A percentile compares a stretch with the other conserved stretches of the same genome.
phyloP scores from a whole-genome alignment of 2,888 invertebrate species.

The Diarsia brunnea region DNA sequence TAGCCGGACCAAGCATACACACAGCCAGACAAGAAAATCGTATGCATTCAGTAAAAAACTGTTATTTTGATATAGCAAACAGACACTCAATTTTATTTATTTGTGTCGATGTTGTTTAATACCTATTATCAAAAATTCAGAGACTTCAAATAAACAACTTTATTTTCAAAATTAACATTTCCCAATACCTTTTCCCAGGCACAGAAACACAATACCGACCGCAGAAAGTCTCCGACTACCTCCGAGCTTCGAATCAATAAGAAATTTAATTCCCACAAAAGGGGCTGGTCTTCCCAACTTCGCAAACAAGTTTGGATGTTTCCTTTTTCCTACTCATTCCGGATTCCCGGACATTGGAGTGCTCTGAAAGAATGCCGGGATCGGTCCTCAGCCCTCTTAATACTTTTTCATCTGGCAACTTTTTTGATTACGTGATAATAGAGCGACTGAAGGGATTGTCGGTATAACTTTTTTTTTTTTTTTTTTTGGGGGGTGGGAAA shows the following conservation, averaged over 20 bases:
- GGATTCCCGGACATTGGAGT: slow-evolving; percentile 61
- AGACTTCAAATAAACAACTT: too few relatives aligned
- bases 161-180: slow-evolving; percentile 29
- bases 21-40: too few relatives aligned
- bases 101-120: background rate
- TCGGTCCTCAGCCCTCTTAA: slow-evolving; percentile 61
- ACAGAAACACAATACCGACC: slow-evolving; percentile 39
- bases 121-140: too few relatives aligned
- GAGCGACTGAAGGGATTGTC: background rate
- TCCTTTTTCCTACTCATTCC: slow-evolving; percentile 64
- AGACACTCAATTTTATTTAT: too few relatives aligned
- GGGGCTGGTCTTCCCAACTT: slow-evolving; percentile 56
- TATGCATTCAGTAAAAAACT: too few relatives aligned
- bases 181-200: background rate
- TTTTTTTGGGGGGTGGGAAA: too few relatives aligned
- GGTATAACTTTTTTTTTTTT: too few relatives aligned
- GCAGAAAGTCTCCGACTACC: slow-evolving; percentile 10
- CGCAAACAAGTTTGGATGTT: slow-evolving; percentile 62
- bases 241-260: slow-evolving; percentile 59
- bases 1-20: too few relatives aligned
- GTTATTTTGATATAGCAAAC: too few relatives aligned
- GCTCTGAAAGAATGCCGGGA: slow-evolving; percentile 55
- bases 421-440: slow-evolving; percentile 50
- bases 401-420: slow-evolving; percentile 65
- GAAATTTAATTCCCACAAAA: slow-evolving; percentile 68